These are phyloP conservation scores for Adelges cooleyi DNA, from an alignment of 1,140 invertebrate species.

Conservation along the genomic window DNA sequence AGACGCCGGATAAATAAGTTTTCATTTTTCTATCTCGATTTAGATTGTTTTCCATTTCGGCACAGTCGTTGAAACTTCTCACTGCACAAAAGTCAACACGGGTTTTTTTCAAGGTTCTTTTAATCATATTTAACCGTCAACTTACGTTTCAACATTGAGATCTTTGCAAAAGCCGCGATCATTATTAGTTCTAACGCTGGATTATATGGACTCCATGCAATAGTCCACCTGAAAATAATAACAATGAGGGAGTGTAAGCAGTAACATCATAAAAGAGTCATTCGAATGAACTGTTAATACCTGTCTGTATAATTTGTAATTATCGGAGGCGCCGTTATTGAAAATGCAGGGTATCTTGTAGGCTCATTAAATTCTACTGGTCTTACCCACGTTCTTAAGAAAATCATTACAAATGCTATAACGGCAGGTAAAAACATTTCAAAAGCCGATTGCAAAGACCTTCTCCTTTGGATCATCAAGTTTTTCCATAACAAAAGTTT, in stretches of 20 bases:
- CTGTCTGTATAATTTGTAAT: background rate
- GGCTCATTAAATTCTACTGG: conserved; percentile 32
- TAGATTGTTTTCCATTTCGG: conserved; percentile 38
- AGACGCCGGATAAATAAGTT: conserved; percentile 41
- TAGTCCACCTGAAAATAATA: conserved; percentile 13
- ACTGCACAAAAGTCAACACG: no score
- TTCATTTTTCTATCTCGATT: conserved; percentile 40
- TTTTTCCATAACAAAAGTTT: conserved; percentile 74
- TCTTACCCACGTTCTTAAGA: conserved; percentile 46
- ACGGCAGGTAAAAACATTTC: conserved; percentile 57
- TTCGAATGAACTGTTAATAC: no score
- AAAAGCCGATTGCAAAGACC: conserved; percentile 55
- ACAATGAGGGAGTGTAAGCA: no score
- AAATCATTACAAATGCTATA: conserved; percentile 58
- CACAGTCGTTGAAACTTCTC: background rate
- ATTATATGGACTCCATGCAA: conserved; percentile 30
- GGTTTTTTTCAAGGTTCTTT: no score
- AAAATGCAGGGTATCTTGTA: conserved; percentile 3
- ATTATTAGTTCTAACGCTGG: conserved; percentile 25
- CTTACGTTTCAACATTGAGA: conserved; percentile 31
- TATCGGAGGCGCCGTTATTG: background rate
- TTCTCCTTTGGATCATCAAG: conserved; percentile 60
- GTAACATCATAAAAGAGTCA: no score
- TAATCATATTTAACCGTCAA: no score
- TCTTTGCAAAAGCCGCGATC: conserved; percentile 35